These are phyloP conservation scores for Etia nguti DNA, from an alignment of 2,113 vertebrate genomes.

Conservation along the genomic window DNA sequence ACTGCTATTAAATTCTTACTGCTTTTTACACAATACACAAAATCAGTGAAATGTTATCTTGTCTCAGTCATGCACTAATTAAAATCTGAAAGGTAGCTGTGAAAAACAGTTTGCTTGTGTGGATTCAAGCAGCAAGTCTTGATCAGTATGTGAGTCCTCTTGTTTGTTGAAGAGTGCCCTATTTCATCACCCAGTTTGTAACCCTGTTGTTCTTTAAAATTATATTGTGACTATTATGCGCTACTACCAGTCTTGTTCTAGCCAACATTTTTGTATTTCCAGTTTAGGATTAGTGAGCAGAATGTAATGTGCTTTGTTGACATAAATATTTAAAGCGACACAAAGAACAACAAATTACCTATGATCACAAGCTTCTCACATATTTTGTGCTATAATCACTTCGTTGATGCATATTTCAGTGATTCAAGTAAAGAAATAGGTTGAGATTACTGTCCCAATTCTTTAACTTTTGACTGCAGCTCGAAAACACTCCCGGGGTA, in stretches of 20 bases:
- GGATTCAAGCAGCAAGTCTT: not conserved
- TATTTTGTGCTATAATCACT: not conserved
- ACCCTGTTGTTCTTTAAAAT: not conserved
- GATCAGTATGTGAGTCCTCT: not conserved
- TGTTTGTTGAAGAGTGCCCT: not conserved
- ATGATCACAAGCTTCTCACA: not conserved
- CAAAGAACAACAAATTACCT: not conserved
- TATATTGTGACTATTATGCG: not conserved
- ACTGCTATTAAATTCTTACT: not conserved
- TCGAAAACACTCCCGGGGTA: conserved; percentile 34
- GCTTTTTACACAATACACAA: conserved; percentile 20
- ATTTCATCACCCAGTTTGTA: not conserved
- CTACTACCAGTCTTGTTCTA: not conserved
- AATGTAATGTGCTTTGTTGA: not conserved
- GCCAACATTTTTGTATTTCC: not conserved
- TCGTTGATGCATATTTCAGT: not conserved
- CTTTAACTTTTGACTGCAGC: conserved; percentile 42
- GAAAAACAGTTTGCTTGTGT: not conserved
- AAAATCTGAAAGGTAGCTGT: conserved; percentile 17
- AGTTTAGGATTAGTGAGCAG: not conserved
- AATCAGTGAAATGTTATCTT: conserved; percentile 12
- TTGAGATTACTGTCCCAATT: conserved; percentile 26
- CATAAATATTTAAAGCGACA: not conserved
- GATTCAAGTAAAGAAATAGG: conserved; percentile 1
- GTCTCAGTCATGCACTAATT: conserved; percentile 21